Evolutionary conservation across 2,113 vertebrate genomes (phyloP).

Genomic region (Seriola rivoliana): DNA sequence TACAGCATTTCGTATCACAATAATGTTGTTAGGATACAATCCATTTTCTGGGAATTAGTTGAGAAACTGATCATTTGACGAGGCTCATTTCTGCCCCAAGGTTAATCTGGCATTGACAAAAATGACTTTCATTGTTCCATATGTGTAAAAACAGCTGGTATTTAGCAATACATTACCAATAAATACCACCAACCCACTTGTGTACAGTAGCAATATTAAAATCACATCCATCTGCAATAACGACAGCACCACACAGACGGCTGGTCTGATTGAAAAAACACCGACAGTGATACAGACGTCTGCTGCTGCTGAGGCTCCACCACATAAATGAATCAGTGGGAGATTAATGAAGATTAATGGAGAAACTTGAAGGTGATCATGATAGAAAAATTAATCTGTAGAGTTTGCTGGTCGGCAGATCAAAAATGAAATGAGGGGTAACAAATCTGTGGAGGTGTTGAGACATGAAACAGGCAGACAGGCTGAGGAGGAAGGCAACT

Average conservation of each 20-base stretch:
- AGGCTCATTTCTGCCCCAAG: neutral
- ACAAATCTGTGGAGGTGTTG: neutral
- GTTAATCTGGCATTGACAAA: neutral
- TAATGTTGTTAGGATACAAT: neutral
- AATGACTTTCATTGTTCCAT: neutral
- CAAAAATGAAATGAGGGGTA: constrained; percentile 18
- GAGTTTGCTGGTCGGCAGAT: constrained; percentile 19
- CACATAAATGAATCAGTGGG: neutral
- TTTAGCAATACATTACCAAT: neutral
- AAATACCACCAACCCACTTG: neutral
- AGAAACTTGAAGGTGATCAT: neutral
- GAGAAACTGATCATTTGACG: neutral
- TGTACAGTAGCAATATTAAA: constrained; percentile 10
- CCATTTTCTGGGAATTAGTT: neutral
- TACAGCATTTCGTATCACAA: neutral
- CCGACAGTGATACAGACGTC: constrained; percentile 26
- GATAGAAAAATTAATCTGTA: neutral
- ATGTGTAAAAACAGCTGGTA: neutral
- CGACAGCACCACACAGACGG: constrained; percentile 36
- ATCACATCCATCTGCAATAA: neutral
- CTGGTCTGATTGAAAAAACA: constrained; percentile 15
- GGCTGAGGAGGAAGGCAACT: constrained; percentile 58
- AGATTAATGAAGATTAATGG: neutral
- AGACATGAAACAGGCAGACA: constrained; percentile 25
- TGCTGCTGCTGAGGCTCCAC: constrained; percentile 18